phyloP scores from a whole-genome alignment of 2,888 invertebrate species.

The Agrochola litura region DNA sequence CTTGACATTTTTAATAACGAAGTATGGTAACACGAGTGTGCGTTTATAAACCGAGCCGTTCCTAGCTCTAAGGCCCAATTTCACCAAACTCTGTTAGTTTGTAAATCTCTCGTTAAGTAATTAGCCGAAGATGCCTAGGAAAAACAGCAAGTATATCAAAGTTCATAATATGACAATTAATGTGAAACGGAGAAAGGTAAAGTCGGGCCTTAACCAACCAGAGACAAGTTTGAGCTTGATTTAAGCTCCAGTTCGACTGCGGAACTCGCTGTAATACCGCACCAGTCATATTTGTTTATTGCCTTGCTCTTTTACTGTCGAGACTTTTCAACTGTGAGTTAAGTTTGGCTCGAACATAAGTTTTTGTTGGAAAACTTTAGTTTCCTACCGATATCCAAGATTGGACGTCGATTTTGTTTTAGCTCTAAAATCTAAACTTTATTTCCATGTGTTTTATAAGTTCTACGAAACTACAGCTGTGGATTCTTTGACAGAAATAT shows the following conservation, averaged over 20 bases:
- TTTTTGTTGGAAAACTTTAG: constrained; percentile 50
- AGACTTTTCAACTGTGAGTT: constrained; percentile 39
- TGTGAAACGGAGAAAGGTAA: neutral
- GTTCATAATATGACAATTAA: neutral
- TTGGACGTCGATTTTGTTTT: constrained; percentile 44
- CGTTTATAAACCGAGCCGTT: neutral
- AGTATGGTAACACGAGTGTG: no score
- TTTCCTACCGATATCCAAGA: constrained; percentile 47
- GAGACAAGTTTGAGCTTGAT: constrained; percentile 21
- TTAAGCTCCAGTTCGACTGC: constrained; percentile 34
- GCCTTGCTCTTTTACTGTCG: constrained; percentile 47
- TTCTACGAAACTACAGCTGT: constrained; percentile 11
- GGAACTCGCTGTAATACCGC: constrained; percentile 35
- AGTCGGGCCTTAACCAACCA: constrained; percentile 6
- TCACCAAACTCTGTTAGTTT: neutral
- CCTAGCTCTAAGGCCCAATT: neutral
- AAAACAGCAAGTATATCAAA: neutral
- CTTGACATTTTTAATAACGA: neutral
- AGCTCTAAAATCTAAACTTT: constrained; percentile 38
- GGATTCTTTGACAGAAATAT: neutral
- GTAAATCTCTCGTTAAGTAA: neutral
- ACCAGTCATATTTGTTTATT: constrained; percentile 57
- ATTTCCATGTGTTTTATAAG: constrained; percentile 20
- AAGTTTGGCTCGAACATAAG: constrained; percentile 34
- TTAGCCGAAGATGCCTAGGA: neutral